Percentiles rank a stretch among this genome's conserved stretches.
phyloP scores from a whole-genome alignment of 2,797 vertebrate genomes.

The Premnoplex brunnescens region DNA sequence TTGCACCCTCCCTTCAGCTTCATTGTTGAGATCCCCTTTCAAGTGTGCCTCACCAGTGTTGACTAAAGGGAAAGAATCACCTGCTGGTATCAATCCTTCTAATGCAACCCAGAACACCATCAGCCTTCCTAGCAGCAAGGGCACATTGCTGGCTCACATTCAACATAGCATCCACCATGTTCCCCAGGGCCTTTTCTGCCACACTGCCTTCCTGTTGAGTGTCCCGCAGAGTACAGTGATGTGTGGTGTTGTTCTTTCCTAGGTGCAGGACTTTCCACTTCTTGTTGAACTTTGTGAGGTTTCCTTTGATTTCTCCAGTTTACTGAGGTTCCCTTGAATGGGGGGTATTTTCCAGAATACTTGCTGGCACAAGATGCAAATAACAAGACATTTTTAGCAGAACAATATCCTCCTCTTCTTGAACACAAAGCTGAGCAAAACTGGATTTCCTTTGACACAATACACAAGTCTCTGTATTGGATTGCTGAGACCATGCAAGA shows the following conservation, averaged over 20 bases:
- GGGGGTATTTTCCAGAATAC: background rate
- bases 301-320: background rate
- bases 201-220: background rate
- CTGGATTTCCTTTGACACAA: background rate
- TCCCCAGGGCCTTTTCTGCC: background rate
- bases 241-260: background rate
- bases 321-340: background rate
- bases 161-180: accelerated
- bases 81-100: background rate
- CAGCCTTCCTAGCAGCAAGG: background rate
- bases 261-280: background rate
- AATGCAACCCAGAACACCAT: background rate
- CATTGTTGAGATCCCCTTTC: background rate
- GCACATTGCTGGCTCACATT: background rate
- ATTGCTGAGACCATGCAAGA: background rate
- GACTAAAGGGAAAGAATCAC: background rate
- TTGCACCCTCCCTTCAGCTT: background rate
- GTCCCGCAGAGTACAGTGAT: accelerated
- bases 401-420: background rate
- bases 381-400: background rate
- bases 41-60: background rate
- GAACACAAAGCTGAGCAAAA: background rate
- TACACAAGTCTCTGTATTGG: background rate
- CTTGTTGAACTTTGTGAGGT: background rate
- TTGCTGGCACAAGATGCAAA: background rate